Conservation (phyloP, 1,140 invertebrate species). For the Heterodera carotae region DNA sequence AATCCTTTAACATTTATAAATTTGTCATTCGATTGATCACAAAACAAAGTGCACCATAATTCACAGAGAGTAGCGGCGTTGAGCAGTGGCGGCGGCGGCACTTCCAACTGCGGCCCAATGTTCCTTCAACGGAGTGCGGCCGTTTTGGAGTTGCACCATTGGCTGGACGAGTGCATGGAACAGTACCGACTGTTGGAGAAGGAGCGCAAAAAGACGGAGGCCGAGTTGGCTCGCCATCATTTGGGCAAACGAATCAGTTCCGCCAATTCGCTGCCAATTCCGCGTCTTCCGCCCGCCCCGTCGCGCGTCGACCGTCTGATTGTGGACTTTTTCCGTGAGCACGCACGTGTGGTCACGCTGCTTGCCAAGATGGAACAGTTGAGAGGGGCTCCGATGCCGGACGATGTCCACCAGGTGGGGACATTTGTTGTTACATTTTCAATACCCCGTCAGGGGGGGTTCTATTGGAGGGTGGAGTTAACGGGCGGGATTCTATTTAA, state of each 20-base stretch:
- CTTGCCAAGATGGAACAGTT: slow-evolving; percentile 64
- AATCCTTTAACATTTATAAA: too few relatives aligned
- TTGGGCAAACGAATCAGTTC: slow-evolving; percentile 80
- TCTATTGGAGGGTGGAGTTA: too few relatives aligned
- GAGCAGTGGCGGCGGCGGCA: too few relatives aligned
- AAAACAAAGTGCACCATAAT: too few relatives aligned
- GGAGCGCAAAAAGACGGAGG: slow-evolving; percentile 81
- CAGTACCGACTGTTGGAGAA: slow-evolving; percentile 81
- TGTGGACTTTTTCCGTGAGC: slow-evolving; percentile 80
- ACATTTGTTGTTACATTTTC: too few relatives aligned
- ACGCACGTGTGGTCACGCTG: slow-evolving; percentile 72
- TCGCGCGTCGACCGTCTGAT: slow-evolving; percentile 80
- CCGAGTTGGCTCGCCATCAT: slow-evolving; percentile 78
- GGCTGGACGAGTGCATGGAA: slow-evolving; percentile 78
- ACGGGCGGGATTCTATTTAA: too few relatives aligned
- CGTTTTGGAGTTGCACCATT: slow-evolving; percentile 32
- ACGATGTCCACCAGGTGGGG: slow-evolving; percentile 49
- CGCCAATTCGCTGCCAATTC: slow-evolving; percentile 79
- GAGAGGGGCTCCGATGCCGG: slow-evolving; percentile 41
- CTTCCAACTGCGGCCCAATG: neutral
- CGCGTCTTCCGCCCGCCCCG: slow-evolving; percentile 78
- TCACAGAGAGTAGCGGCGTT: neutral
- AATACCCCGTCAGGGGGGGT: too few relatives aligned
- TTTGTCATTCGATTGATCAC: too few relatives aligned
- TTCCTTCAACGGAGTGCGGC: slow-evolving; percentile 19